Conservation (phyloP, 2,797 vertebrate genomes). For the Acridotheres tristis region DNA sequence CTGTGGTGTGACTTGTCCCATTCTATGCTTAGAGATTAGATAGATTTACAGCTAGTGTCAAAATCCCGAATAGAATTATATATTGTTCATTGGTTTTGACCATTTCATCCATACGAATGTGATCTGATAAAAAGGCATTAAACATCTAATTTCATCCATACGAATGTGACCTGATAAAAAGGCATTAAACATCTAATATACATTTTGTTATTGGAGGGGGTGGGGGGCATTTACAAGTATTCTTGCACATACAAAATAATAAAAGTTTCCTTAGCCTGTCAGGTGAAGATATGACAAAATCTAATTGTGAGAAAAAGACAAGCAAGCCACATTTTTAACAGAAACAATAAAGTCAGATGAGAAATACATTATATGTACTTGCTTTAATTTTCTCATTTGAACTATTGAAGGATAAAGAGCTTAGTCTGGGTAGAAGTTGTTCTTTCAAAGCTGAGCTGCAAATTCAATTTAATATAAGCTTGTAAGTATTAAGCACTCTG, state of each 20-base stretch:
- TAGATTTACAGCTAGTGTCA: not conserved
- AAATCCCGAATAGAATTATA: not conserved
- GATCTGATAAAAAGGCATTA: not conserved
- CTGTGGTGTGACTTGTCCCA: not conserved
- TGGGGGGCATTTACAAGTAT: not conserved
- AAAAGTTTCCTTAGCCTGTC: not conserved
- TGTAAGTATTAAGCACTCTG: slow-evolving; percentile 56
- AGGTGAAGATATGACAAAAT: not conserved
- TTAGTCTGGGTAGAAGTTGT: slow-evolving; percentile 7
- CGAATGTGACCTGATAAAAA: not conserved
- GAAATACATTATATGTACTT: not conserved
- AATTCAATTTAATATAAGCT: slow-evolving; percentile 36
- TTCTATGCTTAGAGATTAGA: not conserved
- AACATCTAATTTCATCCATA: not conserved
- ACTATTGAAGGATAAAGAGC: slow-evolving; percentile 43
- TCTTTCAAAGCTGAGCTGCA: slow-evolving; percentile 12
- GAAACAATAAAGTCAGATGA: not conserved
- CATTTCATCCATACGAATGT: not conserved
- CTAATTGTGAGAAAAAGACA: not conserved
- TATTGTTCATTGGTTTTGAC: not conserved
- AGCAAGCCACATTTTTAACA: not conserved
- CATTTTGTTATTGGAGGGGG: not conserved
- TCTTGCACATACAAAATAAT: not conserved
- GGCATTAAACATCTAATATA: not conserved
- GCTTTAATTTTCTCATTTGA: slow-evolving; percentile 29